Evolutionary conservation across 2,797 vertebrate species (phyloP).

Genomic region (Sebastes minor): DNA sequence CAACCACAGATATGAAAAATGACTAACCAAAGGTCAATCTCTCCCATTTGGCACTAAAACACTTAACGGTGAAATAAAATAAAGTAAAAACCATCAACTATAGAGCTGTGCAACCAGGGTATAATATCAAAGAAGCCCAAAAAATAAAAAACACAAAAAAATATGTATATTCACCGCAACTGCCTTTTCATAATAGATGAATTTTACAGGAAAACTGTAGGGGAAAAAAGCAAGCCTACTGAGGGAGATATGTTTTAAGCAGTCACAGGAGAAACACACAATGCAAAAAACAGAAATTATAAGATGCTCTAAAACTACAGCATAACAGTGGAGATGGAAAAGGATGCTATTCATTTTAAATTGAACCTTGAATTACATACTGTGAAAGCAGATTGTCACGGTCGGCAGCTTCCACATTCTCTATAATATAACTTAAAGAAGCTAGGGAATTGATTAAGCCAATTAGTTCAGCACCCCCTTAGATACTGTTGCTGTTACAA

Average conservation of each 20-base stretch:
- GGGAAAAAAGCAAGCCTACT: not conserved
- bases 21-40: not conserved
- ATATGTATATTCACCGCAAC: not conserved
- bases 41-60: not conserved
- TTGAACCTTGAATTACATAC: not conserved
- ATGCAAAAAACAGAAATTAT: not conserved
- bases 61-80: not conserved
- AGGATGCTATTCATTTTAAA: not conserved
- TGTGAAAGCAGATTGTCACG: not conserved
- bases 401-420: not conserved
- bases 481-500: no score
- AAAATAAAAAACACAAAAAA: no score
- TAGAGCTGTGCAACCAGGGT: not conserved
- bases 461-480: no score
- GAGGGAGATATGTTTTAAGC: not conserved
- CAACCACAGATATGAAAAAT: not conserved
- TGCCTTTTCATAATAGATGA: not conserved
- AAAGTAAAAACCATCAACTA: not conserved
- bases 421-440: not conserved
- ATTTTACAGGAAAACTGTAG: not conserved
- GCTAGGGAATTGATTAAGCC: not conserved
- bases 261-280: not conserved
- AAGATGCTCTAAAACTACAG: not conserved
- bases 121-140: not conserved
- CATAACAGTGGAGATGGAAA: not conserved